Conservation (phyloP, 2,113 vertebrate species). For the Atlantisia rogersi region DNA sequence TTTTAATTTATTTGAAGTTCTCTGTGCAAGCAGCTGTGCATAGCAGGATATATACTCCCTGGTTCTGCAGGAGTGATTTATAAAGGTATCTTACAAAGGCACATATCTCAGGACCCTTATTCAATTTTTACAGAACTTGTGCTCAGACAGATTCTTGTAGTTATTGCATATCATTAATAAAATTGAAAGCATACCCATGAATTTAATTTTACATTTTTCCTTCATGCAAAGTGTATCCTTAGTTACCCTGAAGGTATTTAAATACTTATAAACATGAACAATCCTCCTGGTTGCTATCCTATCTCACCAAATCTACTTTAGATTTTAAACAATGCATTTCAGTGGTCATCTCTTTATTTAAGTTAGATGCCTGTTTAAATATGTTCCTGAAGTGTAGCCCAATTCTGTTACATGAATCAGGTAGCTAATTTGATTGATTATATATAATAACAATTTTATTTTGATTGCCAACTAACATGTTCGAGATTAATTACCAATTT, state of each 20-base stretch:
- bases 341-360: background rate
- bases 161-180: background rate
- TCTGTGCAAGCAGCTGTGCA: constrained; percentile 39
- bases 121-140: background rate
- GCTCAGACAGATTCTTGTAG: background rate
- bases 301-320: background rate
- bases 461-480: background rate
- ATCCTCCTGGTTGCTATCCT: background rate
- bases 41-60: constrained; percentile 32
- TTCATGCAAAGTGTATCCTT: background rate
- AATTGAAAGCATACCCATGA: background rate
- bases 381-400: background rate
- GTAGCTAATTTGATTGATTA: background rate
- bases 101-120: background rate
- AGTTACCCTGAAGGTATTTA: background rate
- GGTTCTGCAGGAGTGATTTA: constrained; percentile 32
- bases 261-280: background rate
- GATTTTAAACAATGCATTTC: background rate
- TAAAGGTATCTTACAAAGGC: background rate
- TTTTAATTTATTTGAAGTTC: constrained; percentile 2
- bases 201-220: background rate
- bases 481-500: background rate
- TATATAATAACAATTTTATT: background rate
- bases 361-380: background rate
- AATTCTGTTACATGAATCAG: background rate